These are phyloP conservation scores for Hirudinaria manillensis DNA, from an alignment of 2,888 invertebrate species.

Conservation along the genomic window DNA sequence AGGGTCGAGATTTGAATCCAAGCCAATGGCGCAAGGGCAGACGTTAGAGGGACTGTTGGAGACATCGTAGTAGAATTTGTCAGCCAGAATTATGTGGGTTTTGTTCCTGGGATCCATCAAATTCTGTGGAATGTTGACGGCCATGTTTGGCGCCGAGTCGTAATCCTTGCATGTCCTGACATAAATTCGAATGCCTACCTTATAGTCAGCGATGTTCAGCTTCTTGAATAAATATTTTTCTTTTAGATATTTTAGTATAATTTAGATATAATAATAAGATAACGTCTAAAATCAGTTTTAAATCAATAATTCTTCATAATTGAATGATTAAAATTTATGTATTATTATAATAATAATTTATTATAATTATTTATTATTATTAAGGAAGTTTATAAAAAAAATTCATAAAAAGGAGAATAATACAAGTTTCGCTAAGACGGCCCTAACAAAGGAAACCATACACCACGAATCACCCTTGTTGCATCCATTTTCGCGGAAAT, in stretches of 20 bases:
- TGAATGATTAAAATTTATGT: background rate
- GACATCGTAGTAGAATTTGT: slow-evolving; percentile 30
- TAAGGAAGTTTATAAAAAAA: too few relatives aligned
- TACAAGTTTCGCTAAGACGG: too few relatives aligned
- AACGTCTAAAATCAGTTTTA: too few relatives aligned
- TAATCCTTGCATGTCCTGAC: background rate
- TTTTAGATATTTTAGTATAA: too few relatives aligned
- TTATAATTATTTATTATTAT: background rate
- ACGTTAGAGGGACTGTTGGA: slow-evolving; percentile 16
- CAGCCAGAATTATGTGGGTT: slow-evolving; percentile 19
- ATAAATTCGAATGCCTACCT: background rate
- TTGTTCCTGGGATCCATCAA: slow-evolving; percentile 9
- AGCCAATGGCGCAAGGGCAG: slow-evolving; percentile 26
- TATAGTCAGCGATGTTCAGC: too few relatives aligned
- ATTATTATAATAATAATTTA: background rate
- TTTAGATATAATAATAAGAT: too few relatives aligned
- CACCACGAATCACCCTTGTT: too few relatives aligned
- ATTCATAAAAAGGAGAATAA: too few relatives aligned
- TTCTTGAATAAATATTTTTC: too few relatives aligned
- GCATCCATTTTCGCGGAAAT: too few relatives aligned
- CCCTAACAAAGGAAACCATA: too few relatives aligned
- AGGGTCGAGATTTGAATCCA: slow-evolving; percentile 15
- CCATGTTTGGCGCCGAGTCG: background rate
- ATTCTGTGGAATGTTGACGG: background rate
- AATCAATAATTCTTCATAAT: background rate